A percentile compares a stretch with the other conserved stretches of the same genome.
Evolutionary conservation across 2,113 vertebrate species (phyloP).

Genomic region (Apistogramma diplotaenia): DNA sequence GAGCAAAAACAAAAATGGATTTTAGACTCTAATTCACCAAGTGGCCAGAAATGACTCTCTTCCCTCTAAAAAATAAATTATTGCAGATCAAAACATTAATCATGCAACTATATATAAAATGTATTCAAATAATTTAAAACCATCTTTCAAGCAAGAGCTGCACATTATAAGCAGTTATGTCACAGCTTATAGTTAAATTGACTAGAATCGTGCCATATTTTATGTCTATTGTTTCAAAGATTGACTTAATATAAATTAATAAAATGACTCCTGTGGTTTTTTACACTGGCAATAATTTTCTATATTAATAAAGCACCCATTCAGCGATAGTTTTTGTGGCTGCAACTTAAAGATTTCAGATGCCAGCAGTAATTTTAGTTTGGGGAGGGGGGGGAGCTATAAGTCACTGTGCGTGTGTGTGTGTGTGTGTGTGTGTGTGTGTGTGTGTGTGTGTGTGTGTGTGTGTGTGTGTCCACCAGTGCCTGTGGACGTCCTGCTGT

Average conservation of each 20-base stretch:
- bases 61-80: neutral
- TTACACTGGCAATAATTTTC: neutral
- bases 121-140: neutral
- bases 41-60: neutral
- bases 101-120: neutral
- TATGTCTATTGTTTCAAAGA: neutral
- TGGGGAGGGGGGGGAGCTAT: too few species aligned
- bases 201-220: neutral
- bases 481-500: too few species aligned
- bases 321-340: neutral
- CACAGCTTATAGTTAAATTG: neutral
- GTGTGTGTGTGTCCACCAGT: too few species aligned
- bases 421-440: neutral
- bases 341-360: neutral
- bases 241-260: neutral
- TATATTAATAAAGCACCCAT: neutral
- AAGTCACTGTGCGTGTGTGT: neutral
- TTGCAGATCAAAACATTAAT: neutral
- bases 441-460: neutral
- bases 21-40: neutral
- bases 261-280: accelerated
- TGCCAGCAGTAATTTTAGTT: neutral
- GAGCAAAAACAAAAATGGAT: neutral
- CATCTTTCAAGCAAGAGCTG: neutral
- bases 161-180: neutral